Evolutionary conservation across 2,797 vertebrate species (phyloP).

Genomic region (Pelodytes ibericus): DNA sequence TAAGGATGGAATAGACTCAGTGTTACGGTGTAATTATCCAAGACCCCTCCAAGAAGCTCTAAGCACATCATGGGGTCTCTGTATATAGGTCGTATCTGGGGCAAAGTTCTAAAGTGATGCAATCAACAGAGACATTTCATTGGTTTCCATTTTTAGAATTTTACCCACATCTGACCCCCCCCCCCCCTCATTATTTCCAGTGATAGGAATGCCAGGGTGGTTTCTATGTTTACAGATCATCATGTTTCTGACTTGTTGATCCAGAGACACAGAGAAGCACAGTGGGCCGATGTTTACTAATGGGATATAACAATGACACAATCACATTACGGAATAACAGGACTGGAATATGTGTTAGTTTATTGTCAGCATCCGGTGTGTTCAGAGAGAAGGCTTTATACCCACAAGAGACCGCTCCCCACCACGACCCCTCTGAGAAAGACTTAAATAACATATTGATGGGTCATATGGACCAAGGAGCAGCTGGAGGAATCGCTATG

Average conservation of each 20-base stretch:
- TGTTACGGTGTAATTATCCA: too few species aligned
- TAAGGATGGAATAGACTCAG: too few species aligned
- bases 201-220: background rate
- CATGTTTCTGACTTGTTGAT: background rate
- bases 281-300: conserved; percentile 30
- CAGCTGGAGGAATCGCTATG: conserved; percentile 73
- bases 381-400: conserved; percentile 46
- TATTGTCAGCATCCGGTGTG: conserved; percentile 65
- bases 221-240: background rate
- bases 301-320: conserved; percentile 8
- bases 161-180: too few species aligned
- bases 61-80: too few species aligned
- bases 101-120: too few species aligned
- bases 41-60: too few species aligned
- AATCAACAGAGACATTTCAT: too few species aligned
- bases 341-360: conserved; percentile 60
- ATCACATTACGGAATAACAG: conserved; percentile 64
- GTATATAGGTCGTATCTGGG: too few species aligned
- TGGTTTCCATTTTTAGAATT: too few species aligned
- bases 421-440: conserved; percentile 65
- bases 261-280: background rate
- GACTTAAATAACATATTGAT: conserved; percentile 71
- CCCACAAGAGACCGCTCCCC: conserved; percentile 22
- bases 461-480: conserved; percentile 74
- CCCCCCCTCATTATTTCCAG: too few species aligned